Percentiles rank a stretch among this genome's conserved stretches.
Conservation (phyloP, 2,888 invertebrate species). For the Autographa gamma region DNA sequence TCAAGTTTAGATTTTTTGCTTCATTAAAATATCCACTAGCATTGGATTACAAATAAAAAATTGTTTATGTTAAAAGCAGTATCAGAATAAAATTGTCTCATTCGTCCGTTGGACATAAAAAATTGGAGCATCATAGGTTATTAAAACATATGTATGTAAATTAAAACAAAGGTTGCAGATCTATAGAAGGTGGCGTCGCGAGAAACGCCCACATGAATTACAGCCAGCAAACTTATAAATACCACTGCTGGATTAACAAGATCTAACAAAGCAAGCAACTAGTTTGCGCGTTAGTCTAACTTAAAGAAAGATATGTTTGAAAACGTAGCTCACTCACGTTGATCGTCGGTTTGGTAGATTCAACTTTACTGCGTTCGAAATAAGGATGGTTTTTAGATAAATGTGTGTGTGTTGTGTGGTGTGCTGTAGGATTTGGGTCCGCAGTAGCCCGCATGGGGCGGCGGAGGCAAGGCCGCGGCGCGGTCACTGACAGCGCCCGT, state of each 20-base stretch:
- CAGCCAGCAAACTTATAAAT: not conserved
- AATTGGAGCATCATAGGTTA: not conserved
- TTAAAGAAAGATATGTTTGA: not conserved
- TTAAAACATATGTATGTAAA: not conserved
- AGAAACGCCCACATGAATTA: slow-evolving; percentile 4
- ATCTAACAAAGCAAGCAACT: not conserved
- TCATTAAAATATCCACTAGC: slow-evolving; percentile 45
- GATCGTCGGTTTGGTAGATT: not conserved
- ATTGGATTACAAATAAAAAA: slow-evolving; percentile 34
- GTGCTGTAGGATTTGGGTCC: slow-evolving; percentile 2
- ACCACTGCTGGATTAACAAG: not conserved
- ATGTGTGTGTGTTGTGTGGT: not conserved
- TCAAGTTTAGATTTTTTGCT: slow-evolving; percentile 65
- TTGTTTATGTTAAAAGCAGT: not conserved
- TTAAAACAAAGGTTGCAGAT: not conserved
- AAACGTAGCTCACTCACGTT: not conserved
- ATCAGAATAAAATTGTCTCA: slow-evolving; percentile 8
- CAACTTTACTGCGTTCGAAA: not conserved
- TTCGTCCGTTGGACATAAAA: not conserved
- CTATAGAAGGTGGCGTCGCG: not conserved
- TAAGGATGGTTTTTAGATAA: not conserved
- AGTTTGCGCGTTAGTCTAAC: not conserved
- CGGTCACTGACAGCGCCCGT: slow-evolving; percentile 76
- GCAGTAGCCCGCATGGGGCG: slow-evolving; percentile 8
- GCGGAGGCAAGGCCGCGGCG: slow-evolving; percentile 69